Base-by-base conservation (phyloP, 2,888 invertebrate species). In the Nymphalis polychloros region DNA sequence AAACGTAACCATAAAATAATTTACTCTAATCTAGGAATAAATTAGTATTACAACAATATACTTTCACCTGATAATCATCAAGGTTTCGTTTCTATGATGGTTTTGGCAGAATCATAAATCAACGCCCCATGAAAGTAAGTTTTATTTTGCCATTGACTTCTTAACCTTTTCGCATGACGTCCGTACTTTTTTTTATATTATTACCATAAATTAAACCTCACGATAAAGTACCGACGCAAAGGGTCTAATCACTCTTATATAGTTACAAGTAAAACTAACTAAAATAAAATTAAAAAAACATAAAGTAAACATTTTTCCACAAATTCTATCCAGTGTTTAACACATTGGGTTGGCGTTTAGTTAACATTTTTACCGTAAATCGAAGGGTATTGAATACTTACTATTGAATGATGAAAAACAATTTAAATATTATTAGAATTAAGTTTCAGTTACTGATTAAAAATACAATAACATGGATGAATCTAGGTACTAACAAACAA, bases 91-190 rank as follows among this genome's bases (percentile, higher is more conserved):
- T 57, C 27, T 59, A 47, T 59, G 50, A 57, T 27, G 7, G 57
- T 68, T 68, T 71, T 47, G 52, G 48, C 63, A 60, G 47, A 47
- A 70, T 63, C 53, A 70, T 70, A 72, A 68, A 67, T 72, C 68
- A 72, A 68, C 61, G 65, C 69, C 57, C 64, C 64, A 68, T 69
- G 65, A 64, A 73, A 69, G 68, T 70, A 66, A 62, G 71, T 67
- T 72, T 64, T 59, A 69, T 63, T 73, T 66, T 61, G 63, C 62
- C 59, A 52, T 57, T 64, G 69, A 59, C 63, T 55, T 65, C 64
- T 66, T 71, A 66, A 73, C 72, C 75, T 74, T 73, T 69, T 67
- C 61, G 46, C 27, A 69, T 73, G 73, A 71, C 74, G 72, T 76
- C 72, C 72, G 48, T 70, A 59, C 49, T 59, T 27, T 46, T 60